Conservation (phyloP, 2,888 invertebrate species). For the Agrilus cyanescens region DNA sequence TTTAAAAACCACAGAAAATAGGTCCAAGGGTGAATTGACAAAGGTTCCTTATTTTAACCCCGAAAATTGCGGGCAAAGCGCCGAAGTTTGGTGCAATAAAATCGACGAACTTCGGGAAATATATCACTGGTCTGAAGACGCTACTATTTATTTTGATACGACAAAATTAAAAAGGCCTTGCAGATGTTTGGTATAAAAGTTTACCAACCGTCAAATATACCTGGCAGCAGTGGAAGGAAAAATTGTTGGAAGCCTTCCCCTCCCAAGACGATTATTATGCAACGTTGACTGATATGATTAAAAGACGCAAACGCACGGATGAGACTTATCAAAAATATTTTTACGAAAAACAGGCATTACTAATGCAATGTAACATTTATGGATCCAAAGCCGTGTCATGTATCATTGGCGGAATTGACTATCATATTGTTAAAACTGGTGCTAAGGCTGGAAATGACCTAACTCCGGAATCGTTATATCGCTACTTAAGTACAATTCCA, state of each 20-base stretch:
- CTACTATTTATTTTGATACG: too few relatives aligned
- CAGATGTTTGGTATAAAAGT: background rate
- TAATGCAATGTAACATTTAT: constrained; percentile 9
- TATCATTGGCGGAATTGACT: constrained; percentile 15
- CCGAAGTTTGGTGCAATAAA: background rate
- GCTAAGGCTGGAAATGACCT: constrained; percentile 7
- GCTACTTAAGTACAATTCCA: too few relatives aligned
- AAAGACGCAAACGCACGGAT: constrained; percentile 4
- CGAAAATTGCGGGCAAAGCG: background rate
- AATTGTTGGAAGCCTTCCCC: constrained; percentile 9
- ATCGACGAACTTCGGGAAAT: background rate
- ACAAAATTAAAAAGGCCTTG: background rate
- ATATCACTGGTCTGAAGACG: background rate
- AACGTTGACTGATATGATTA: constrained; percentile 3
- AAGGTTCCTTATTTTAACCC: background rate
- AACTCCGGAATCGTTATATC: too few relatives aligned
- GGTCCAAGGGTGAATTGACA: background rate
- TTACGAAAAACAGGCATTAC: constrained; percentile 12
- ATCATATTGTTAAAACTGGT: constrained; percentile 9
- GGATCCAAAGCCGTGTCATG: constrained; percentile 12
- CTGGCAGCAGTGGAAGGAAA: background rate
- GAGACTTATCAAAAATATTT: constrained; percentile 10
- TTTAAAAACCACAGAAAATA: too few relatives aligned
- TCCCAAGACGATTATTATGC: constrained; percentile 6
- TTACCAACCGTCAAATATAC: background rate